These are phyloP conservation scores for Plectropomus leopardus DNA, from an alignment of 2,113 vertebrate species.

Conservation along the genomic window DNA sequence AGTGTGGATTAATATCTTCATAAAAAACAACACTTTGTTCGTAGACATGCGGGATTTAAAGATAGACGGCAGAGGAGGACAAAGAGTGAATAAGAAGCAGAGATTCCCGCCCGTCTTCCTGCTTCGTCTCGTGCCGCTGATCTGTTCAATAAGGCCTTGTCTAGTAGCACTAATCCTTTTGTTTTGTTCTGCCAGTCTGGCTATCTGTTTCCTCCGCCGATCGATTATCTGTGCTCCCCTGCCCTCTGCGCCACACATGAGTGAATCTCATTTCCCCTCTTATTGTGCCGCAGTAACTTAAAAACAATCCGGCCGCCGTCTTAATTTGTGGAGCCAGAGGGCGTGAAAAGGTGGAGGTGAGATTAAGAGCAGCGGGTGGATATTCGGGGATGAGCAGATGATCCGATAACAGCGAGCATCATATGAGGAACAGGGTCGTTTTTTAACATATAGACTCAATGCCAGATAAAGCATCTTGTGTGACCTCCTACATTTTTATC, in stretches of 20 bases:
- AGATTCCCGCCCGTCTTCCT: conserved; percentile 2
- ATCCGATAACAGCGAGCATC: background rate
- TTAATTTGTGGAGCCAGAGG: conserved; percentile 11
- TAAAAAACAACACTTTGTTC: background rate
- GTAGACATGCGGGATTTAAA: background rate
- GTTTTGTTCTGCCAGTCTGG: conserved; percentile 53
- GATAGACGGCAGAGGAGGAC: conserved; percentile 10
- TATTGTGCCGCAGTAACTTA: conserved; percentile 40
- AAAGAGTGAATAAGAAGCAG: conserved; percentile 17
- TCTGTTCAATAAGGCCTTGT: conserved; percentile 38
- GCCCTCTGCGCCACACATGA: conserved; percentile 32
- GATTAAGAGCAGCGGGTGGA: background rate
- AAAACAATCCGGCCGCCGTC: conserved; percentile 34
- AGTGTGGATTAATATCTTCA: background rate
- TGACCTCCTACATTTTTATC: background rate
- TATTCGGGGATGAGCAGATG: background rate
- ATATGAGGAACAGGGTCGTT: background rate
- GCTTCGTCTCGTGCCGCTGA: conserved; percentile 50
- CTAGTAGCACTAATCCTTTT: conserved; percentile 57
- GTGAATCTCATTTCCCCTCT: conserved; percentile 65
- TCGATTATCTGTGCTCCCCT: conserved; percentile 44
- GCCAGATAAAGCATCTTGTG: background rate
- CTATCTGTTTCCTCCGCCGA: conserved; percentile 46
- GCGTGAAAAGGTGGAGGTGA: conserved; percentile 11
- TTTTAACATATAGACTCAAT: background rate